These are phyloP conservation scores for Spilarctia lutea DNA, from an alignment of 2,888 invertebrate genomes.

Conservation along the genomic window DNA sequence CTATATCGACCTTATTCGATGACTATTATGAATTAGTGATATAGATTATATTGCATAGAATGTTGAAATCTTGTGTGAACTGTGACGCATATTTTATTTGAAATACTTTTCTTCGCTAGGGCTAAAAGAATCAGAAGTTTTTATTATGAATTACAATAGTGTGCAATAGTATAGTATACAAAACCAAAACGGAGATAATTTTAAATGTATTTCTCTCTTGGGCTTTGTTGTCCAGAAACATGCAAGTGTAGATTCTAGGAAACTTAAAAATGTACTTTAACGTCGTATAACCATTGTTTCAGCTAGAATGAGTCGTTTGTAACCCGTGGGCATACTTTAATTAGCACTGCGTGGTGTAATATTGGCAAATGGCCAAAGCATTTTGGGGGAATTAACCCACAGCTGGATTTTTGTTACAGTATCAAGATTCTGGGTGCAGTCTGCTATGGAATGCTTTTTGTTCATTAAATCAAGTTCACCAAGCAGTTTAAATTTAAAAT, in stretches of 20 bases:
- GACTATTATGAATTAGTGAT: neutral
- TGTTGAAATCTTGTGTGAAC: neutral
- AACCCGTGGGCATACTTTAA: conserved; percentile 62
- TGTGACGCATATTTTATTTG: conserved; percentile 25
- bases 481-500: conserved; percentile 14
- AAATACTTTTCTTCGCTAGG: conserved; percentile 15
- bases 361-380: conserved; percentile 62
- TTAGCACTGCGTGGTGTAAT: conserved; percentile 56
- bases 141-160: conserved; percentile 23
- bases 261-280: conserved; percentile 30
- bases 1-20: neutral
- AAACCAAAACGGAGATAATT: conserved; percentile 2
- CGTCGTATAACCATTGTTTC: conserved; percentile 41
- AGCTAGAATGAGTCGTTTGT: conserved; percentile 53
- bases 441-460: conserved; percentile 20
- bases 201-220: neutral
- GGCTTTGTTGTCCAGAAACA: conserved; percentile 19
- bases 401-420: conserved; percentile 49
- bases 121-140: conserved; percentile 33
- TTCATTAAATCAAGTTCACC: conserved; percentile 18
- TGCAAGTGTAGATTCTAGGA: conserved; percentile 30
- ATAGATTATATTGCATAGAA: neutral
- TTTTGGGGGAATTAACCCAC: conserved; percentile 54
- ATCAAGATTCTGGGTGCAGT: conserved; percentile 29
- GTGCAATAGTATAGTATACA: conserved; percentile 27